phyloP scores from a whole-genome alignment of 2,888 invertebrate species.

The Mamestra brassicae region DNA sequence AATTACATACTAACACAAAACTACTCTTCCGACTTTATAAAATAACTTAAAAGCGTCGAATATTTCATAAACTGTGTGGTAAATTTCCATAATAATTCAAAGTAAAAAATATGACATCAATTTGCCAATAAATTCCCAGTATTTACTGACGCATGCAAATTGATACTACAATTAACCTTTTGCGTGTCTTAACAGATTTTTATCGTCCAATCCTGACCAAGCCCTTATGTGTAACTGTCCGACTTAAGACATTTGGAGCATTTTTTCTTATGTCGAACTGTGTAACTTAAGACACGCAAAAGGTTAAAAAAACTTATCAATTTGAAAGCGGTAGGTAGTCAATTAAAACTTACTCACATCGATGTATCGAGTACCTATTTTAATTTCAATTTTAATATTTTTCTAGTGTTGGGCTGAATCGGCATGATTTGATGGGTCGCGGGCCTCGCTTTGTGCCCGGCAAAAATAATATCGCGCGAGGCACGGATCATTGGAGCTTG shows the following conservation, averaged over 20 bases:
- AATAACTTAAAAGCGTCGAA: not conserved
- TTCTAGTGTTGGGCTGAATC: conserved; percentile 72
- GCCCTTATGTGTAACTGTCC: no score
- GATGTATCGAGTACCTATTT: conserved; percentile 52
- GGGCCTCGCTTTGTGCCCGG: conserved; percentile 74
- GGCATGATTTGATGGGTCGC: conserved; percentile 83
- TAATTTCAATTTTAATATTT: conserved; percentile 76
- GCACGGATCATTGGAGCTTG: conserved; percentile 81
- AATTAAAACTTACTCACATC: conserved; percentile 49
- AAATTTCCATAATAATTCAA: not conserved
- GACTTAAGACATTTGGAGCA: no score
- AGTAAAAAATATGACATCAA: conserved; percentile 10
- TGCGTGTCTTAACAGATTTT: no score
- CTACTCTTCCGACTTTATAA: not conserved
- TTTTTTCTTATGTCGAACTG: no score
- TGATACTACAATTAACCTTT: conserved; percentile 47
- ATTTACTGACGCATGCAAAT: conserved; percentile 40
- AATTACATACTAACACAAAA: not conserved
- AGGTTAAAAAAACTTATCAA: conserved; percentile 43
- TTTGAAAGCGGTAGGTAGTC: conserved; percentile 27
- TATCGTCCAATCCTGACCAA: no score
- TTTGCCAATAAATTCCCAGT: conserved; percentile 23
- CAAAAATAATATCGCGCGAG: conserved; percentile 79
- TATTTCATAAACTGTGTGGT: not conserved
- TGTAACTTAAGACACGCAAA: no score